A percentile compares a stretch with the other conserved stretches of the same genome.
Evolutionary conservation across 2,797 vertebrate species (phyloP).

Genomic region (Xerus rutilus): DNA sequence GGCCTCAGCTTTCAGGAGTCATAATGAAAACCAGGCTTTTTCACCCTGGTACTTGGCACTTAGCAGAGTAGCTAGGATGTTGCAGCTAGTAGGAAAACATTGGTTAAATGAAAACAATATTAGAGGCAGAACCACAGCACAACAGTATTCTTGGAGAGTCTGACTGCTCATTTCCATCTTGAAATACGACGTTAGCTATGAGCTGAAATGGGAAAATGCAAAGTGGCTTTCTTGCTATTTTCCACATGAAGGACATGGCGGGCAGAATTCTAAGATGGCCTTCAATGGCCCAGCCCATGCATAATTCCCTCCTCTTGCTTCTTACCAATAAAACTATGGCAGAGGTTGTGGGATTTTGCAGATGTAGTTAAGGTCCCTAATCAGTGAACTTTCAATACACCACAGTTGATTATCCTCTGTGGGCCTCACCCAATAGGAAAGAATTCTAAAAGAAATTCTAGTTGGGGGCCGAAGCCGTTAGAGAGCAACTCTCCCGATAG

Average conservation of each 20-base stretch:
- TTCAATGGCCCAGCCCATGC: neutral
- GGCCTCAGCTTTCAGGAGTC: neutral
- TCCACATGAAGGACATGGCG: accelerated
- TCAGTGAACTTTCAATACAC: neutral
- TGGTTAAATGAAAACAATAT: neutral
- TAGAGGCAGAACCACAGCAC: neutral
- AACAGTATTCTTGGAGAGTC: neutral
- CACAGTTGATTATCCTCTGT: neutral
- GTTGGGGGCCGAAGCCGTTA: neutral
- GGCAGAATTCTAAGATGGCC: neutral
- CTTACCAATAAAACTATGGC: neutral
- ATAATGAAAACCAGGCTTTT: neutral
- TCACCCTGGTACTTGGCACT: neutral
- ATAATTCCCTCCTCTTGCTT: neutral
- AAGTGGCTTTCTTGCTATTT: neutral
- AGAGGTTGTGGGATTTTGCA: neutral
- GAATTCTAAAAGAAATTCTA: neutral
- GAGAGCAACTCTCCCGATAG: neutral
- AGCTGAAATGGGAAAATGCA: accelerated
- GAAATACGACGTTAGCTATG: accelerated
- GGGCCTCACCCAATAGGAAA: neutral
- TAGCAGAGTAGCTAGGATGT: neutral
- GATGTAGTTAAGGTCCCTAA: neutral
- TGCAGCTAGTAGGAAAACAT: neutral
- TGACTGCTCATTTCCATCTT: neutral